phyloP scores from a whole-genome alignment of 2,113 vertebrate genomes.

The Agapornis roseicollis region DNA sequence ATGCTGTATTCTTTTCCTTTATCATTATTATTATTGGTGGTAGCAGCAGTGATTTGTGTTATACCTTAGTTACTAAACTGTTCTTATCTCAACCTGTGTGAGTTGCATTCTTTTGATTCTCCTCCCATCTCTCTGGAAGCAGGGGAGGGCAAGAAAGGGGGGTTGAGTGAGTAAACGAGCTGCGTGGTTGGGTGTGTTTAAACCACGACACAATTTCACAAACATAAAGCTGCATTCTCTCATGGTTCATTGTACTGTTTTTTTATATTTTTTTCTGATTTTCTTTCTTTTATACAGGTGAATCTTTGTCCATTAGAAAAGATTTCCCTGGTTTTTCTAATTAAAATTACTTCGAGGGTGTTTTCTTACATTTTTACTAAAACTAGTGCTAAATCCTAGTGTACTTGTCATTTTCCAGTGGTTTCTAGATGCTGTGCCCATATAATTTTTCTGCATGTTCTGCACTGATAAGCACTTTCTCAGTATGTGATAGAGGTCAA shows the following conservation, averaged over 20 bases:
- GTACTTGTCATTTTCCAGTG: background rate
- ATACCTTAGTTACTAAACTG: no score
- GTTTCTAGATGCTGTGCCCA: background rate
- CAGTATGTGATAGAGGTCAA: background rate
- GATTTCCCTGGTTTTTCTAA: background rate
- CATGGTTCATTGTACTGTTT: background rate
- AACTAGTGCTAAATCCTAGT: background rate
- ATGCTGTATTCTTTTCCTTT: no score
- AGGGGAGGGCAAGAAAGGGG: no score
- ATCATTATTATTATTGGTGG: no score
- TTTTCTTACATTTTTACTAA: background rate
- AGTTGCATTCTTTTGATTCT: no score
- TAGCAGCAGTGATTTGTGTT: no score
- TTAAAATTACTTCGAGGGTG: background rate
- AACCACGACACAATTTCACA: no score
- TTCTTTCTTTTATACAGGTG: background rate
- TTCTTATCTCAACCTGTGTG: no score
- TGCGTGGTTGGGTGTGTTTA: no score
- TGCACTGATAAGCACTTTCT: constrained; percentile 25
- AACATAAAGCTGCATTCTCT: background rate
- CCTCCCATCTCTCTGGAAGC: no score
- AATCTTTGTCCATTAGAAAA: background rate
- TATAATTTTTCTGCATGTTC: constrained; percentile 7
- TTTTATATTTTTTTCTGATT: background rate
- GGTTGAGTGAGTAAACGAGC: no score